Conservation (phyloP, 2,113 vertebrate species). For the Bungarus multicinctus region DNA sequence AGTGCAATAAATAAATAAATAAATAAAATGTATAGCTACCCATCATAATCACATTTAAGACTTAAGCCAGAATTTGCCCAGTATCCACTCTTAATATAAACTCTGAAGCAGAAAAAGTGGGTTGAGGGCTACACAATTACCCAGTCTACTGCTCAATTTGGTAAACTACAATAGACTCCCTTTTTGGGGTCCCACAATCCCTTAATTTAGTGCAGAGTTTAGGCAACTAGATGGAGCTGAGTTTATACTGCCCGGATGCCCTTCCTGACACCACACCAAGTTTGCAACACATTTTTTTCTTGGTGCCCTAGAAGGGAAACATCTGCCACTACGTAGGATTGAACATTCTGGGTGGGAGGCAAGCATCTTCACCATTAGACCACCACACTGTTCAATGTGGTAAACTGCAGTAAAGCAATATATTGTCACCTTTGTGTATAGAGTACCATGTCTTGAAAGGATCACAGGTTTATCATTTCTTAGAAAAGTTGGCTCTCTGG, state of each 20-base stretch:
- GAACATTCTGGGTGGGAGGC: neutral
- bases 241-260: neutral
- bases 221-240: neutral
- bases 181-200: neutral
- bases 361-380: neutral
- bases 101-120: neutral
- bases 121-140: neutral
- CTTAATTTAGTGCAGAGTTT: neutral
- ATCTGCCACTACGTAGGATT: neutral
- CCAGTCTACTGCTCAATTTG: neutral
- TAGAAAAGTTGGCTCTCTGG: neutral
- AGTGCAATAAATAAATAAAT: too few relatives aligned
- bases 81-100: neutral
- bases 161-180: neutral
- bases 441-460: neutral
- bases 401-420: neutral
- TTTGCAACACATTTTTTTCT: neutral
- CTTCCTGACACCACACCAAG: neutral
- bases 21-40: too few relatives aligned
- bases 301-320: neutral
- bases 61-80: neutral
- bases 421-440: neutral
- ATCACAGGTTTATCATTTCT: neutral
- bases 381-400: neutral
- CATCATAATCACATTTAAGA: neutral